These are phyloP conservation scores for Hedychridium roseum DNA, from an alignment of 2,888 invertebrate genomes.

Conservation along the genomic window DNA sequence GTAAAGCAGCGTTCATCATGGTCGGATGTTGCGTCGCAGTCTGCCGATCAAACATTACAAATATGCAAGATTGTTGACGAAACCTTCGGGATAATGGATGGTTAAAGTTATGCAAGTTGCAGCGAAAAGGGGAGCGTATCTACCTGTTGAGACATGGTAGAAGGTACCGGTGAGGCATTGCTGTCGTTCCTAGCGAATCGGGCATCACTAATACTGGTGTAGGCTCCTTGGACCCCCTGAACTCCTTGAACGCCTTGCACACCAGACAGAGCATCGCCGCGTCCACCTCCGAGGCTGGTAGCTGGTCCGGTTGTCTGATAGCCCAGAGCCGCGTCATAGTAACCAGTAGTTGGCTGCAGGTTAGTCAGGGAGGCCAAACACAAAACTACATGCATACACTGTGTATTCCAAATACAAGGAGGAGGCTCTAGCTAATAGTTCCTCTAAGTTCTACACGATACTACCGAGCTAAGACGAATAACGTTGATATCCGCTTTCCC, in stretches of 20 bases:
- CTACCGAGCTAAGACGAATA: constrained; percentile 28
- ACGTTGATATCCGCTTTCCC: constrained; percentile 29
- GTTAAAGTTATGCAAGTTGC: too few species aligned
- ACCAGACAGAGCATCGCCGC: constrained; percentile 72
- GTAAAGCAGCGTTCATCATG: constrained; percentile 72
- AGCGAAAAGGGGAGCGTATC: not conserved
- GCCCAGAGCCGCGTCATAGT: constrained; percentile 74
- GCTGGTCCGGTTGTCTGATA: constrained; percentile 72
- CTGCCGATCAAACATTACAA: constrained; percentile 34
- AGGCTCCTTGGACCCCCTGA: constrained; percentile 65
- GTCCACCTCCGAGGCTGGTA: constrained; percentile 74
- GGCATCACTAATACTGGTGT: constrained; percentile 75
- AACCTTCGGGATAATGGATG: too few species aligned
- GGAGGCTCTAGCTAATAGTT: constrained; percentile 53
- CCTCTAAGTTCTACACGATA: constrained; percentile 51
- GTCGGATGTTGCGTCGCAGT: constrained; percentile 69
- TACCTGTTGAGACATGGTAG: constrained; percentile 76
- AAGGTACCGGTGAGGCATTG: constrained; percentile 82
- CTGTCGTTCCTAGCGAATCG: constrained; percentile 78
- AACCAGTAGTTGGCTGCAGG: constrained; percentile 68
- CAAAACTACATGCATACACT: constrained; percentile 64
- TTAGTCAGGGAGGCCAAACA: constrained; percentile 63
- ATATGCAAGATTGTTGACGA: too few species aligned
- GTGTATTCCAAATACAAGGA: constrained; percentile 62
- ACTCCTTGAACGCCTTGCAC: constrained; percentile 65